A percentile compares a stretch with the other conserved stretches of the same genome.
These are phyloP conservation scores for Microctenopoma stevenorrisi DNA, from an alignment of 2,797 vertebrate species.

Conservation along the genomic window DNA sequence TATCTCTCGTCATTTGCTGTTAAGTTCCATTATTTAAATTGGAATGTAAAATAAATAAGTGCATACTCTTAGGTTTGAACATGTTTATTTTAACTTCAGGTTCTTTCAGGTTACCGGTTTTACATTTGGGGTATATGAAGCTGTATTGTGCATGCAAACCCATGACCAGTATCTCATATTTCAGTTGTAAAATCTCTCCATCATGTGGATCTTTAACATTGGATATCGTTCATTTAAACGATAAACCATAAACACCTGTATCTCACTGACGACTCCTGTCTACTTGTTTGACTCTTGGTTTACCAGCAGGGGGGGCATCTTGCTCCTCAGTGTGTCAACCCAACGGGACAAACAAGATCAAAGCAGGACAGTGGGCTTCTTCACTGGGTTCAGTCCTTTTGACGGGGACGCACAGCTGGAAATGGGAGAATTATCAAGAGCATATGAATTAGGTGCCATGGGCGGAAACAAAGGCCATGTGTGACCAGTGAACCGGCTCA, in stretches of 20 bases:
- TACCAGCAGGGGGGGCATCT: conserved; percentile 76
- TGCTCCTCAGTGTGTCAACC: conserved; percentile 1
- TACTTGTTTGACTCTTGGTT: conserved; percentile 48
- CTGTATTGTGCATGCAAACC: conserved; percentile 53
- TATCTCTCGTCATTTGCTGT: conserved; percentile 68
- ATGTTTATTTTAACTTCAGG: conserved; percentile 49
- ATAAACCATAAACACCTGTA: conserved; percentile 47
- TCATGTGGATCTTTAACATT: conserved; percentile 21
- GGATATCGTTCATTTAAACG: conserved; percentile 18
- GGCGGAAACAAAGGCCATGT: conserved; percentile 72
- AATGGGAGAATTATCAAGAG: conserved; percentile 64
- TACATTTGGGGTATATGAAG: conserved; percentile 16
- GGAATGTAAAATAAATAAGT: conserved; percentile 79
- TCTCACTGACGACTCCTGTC: conserved; percentile 10
- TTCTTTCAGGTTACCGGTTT: conserved; percentile 34
- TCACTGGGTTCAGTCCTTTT: conserved; percentile 35
- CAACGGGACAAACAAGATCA: conserved; percentile 64
- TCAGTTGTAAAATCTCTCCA: conserved; percentile 48
- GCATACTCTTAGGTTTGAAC: conserved; percentile 55
- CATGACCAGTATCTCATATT: conserved; percentile 32
- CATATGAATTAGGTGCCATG: conserved; percentile 70
- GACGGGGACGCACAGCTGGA: conserved; percentile 42
- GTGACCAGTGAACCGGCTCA: conserved; percentile 72
- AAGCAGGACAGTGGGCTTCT: conserved; percentile 61
- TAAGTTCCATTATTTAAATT: conserved; percentile 58